Evolutionary conservation across 2,888 invertebrate genomes (phyloP), one percentile per base, ranked within the genome.

Genomic region (Aquatica leii): DNA sequence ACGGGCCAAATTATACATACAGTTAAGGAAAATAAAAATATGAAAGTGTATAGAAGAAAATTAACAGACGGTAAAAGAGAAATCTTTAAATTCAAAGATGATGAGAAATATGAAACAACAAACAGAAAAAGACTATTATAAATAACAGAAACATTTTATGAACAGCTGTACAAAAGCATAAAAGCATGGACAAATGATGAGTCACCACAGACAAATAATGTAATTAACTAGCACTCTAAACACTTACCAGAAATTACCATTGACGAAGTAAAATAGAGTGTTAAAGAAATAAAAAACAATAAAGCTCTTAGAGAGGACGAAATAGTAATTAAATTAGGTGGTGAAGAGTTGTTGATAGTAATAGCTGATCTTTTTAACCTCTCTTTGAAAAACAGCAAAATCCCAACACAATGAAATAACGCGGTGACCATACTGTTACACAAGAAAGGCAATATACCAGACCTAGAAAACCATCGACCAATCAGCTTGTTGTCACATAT

Each of bases 331-430:
- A 24, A 24, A 24, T 24, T 24, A 24, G 24, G 24, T 24, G 24
- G 6, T 24, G 24, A 24, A 6, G 6, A 24, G 6, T 24, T 24
- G 6, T 24, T 24, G 6, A 6, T 4, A 24, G 24, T 24, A 24
- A 24, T 24, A 24, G 24, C n/a, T 24, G 24, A 24, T 6, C 6
- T 14, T 14, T 17, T 48, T n/a, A 48, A 48, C 12, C n/a, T 14
- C n/a, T 48, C 12, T 17, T 15, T 48, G 2, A 9, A 18, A 20
- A 15, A 48, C n/a, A 48, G n/a, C 4, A 48, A 4, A 48, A 66
- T 62, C n/a, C 48, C 48, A 3, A 12, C 14, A 20, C n/a, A 48
- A 11, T 48, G 48, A 14, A 48, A 48, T 15, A 18, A 48, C 15
- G 18, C 17, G 3, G 24, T 24, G 24, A 24, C 24, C 24, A 24